Evolutionary conservation across 2,113 vertebrate genomes (phyloP), one percentile per base, ranked within the genome.

Genomic region (Istiophorus platypterus): DNA sequence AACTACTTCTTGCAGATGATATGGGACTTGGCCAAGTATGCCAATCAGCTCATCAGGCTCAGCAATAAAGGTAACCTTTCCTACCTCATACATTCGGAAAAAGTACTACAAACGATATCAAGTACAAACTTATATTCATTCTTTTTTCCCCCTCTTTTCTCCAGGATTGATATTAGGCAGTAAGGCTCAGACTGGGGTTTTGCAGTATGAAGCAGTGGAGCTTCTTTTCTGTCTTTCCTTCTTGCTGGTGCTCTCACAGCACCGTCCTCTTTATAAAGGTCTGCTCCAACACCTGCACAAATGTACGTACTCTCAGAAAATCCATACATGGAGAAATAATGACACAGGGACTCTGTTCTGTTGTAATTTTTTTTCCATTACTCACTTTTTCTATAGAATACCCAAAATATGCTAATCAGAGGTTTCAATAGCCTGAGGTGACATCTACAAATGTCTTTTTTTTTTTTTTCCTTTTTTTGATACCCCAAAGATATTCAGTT

Each of bases 1-100:
- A 0, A 0, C 0, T 97, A 96, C 90, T 99, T 98, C 85, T 91
- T 97, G 56, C 91, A 52, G 26, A 76, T 98, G 79, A 95, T 99
- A 64, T 94, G 94, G 29, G 94, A 96, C 56, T 95, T 92, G 62
- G 94, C 95, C 0, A 54, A 79, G 29, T 90, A 90, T 11, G 70
- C 81, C 68, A 24, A 90, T 91, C 41, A 91, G 62, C 88, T 96
- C 20, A 81, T 98, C 84, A 95, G 92, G 81, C 73, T 89, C 79
- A 93, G 93, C 86, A 98, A 98, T 20, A 7, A 90, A 95, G 97
- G 98, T 95, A 90, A n/a, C 13, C 57, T 57, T 77, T 58, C n/a
- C 20, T 2, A n/a, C 15, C 27, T 39, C 7, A 27, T n/a, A 42
- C 27, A 56, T 57, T 3, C 18, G 0, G 24, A 42, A 49, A 45